Base-by-base conservation (phyloP, 2,113 vertebrate species). In the Peromyscus maniculatus region DNA sequence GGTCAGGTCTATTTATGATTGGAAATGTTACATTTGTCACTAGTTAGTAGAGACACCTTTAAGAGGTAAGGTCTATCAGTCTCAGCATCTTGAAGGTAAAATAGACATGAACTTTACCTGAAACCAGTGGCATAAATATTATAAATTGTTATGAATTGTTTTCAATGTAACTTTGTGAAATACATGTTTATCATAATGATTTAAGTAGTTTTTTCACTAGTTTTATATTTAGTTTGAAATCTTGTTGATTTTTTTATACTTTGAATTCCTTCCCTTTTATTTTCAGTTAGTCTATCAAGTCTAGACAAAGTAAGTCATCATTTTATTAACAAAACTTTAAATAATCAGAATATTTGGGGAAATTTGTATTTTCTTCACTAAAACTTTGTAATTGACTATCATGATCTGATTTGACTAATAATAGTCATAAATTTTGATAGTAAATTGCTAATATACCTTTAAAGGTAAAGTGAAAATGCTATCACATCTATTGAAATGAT, bases 351-450 rank as follows among this genome's bases (percentile, higher is more conserved):
- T 86, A 46, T 4, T 36, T 26, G 6, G 6, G 3, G 28, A 10
- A 89, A 87, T 26, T 31, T 69, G 31, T 55, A 13, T 90, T 88
- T 87, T 72, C 52, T 77, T 96, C 31, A 64, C 17, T 28, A 75
- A 62, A 49, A 0, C 15, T 24, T 49, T 62, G 8, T 7, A 96
- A 79, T 16, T 88, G 57, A 72, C 52, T 39, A 87, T 69, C 36
- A 24, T 31, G 10, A 72, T 87, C 4, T 92, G 0, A n/a, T 94
- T 87, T 90, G 13, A 83, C 79, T 84, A 83, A 24, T 71, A 78
- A 82, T 28, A 69, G 19, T 17, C 7, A 74, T 62, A 46, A 33
- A 77, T 71, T 91, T 55, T 82, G 3, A 91, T 83, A 84, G 6
- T 43, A 55, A 83, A 43, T 79, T 79, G 49, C 28, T 88, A 75